A percentile compares a stretch with the other conserved stretches of the same genome.
Conservation (phyloP, 2,888 invertebrate species). For the Eupithecia tripunctaria region DNA sequence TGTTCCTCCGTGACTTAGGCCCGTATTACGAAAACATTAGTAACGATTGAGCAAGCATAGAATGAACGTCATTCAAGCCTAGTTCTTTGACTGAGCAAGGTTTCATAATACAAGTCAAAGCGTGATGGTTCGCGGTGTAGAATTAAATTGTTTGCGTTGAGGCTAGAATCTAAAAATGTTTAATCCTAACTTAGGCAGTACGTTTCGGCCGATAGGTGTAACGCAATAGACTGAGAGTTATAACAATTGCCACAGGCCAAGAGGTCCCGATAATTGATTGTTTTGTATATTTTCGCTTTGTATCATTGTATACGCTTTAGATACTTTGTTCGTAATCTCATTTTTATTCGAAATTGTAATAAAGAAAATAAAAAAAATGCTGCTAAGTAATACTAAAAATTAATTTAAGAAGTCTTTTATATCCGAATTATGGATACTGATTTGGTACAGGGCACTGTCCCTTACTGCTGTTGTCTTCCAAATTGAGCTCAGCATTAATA, state of each 20-base stretch:
- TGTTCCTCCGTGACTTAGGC: neutral
- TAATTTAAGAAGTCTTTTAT: neutral
- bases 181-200: neutral
- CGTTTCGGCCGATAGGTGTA: too few species aligned
- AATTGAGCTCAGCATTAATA: neutral
- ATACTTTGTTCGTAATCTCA: neutral
- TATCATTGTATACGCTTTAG: neutral
- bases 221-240: too few species aligned
- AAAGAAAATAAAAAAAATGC: neutral
- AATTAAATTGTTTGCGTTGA: neutral
- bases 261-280: too few species aligned
- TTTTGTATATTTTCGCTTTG: neutral
- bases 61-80: too few species aligned
- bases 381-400: neutral
- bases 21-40: too few species aligned
- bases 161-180: neutral
- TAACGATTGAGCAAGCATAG: too few species aligned
- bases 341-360: neutral
- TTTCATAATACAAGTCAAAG: too few species aligned
- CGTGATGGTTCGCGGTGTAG: neutral
- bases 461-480: slow-evolving; percentile 5
- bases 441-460: neutral
- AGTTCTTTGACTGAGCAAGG: too few species aligned
- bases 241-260: too few species aligned
- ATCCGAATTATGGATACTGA: neutral